Conservation (phyloP, 2,888 invertebrate genomes). For the Dryomyza anilis region DNA sequence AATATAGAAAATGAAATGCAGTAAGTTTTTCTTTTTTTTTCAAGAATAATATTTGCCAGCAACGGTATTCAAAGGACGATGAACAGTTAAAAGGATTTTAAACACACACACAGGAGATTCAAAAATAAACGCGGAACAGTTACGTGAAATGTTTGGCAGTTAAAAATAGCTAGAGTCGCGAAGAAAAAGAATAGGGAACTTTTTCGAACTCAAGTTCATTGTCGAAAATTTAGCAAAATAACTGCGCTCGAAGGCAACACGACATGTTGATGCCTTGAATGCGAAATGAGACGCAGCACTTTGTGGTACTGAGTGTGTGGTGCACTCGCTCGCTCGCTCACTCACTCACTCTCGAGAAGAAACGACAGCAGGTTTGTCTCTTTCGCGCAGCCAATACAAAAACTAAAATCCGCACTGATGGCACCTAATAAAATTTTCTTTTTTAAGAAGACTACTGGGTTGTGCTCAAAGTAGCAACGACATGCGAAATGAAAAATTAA, state of each 20-base stretch:
- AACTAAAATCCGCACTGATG: neutral
- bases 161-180: too few relatives aligned
- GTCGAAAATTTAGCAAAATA: conserved; percentile 13
- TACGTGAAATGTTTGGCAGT: too few relatives aligned
- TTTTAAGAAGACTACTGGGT: neutral
- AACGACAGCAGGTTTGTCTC: neutral
- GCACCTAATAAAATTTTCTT: neutral
- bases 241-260: neutral
- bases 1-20: neutral
- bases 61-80: too few relatives aligned
- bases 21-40: neutral
- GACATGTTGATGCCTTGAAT: conserved; percentile 29
- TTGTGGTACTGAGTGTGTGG: too few relatives aligned
- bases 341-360: neutral
- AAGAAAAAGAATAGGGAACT: too few relatives aligned
- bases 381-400: neutral
- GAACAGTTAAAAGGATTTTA: too few relatives aligned
- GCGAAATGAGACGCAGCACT: conserved; percentile 26
- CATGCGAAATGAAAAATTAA: neutral
- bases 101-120: too few relatives aligned
- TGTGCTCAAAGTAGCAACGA: neutral
- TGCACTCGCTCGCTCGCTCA: conserved; percentile 12
- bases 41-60: conserved; percentile 1
- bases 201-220: conserved; percentile 34
- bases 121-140: too few relatives aligned